Evolutionary conservation across 1,140 invertebrate species (phyloP).

Genomic region (Idris sp.): DNA sequence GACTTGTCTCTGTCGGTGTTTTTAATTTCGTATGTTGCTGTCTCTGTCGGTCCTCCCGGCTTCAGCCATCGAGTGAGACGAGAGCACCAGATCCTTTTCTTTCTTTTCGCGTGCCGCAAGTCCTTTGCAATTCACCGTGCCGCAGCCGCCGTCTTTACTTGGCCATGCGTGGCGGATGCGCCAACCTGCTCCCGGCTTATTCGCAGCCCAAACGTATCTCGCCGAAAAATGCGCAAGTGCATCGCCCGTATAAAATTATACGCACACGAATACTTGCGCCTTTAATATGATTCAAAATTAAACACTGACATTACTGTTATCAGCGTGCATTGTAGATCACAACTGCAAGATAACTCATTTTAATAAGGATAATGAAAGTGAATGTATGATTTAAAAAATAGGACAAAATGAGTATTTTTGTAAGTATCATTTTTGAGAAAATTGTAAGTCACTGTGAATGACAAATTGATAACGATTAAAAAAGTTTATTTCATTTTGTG

Average conservation of each 20-base stretch:
- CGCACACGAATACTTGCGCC: constrained; percentile 9
- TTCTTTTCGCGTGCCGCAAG: constrained; percentile 65
- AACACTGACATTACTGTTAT: constrained; percentile 51
- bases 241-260: constrained; percentile 61
- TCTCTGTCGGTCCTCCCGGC: constrained; percentile 43
- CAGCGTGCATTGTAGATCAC: constrained; percentile 22
- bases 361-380: constrained; percentile 46
- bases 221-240: constrained; percentile 61
- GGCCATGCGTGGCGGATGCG: constrained; percentile 62
- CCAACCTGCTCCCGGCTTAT: constrained; percentile 63
- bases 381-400: too few relatives aligned
- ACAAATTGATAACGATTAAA: too few relatives aligned
- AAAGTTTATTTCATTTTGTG: too few relatives aligned
- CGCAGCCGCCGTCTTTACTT: constrained; percentile 58
- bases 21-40: background rate
- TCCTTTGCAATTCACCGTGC: constrained; percentile 61
- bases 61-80: constrained; percentile 36
- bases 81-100: constrained; percentile 56
- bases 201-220: constrained; percentile 57
- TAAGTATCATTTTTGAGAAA: too few relatives aligned
- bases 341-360: constrained; percentile 29
- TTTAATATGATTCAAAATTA: constrained; percentile 48
- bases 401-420: too few relatives aligned
- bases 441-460: too few relatives aligned
- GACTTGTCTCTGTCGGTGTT: constrained; percentile 11